A percentile compares a stretch with the other conserved stretches of the same genome.
phyloP scores from a whole-genome alignment of 1,140 invertebrate genomes.

The Camponotus vicinus region DNA sequence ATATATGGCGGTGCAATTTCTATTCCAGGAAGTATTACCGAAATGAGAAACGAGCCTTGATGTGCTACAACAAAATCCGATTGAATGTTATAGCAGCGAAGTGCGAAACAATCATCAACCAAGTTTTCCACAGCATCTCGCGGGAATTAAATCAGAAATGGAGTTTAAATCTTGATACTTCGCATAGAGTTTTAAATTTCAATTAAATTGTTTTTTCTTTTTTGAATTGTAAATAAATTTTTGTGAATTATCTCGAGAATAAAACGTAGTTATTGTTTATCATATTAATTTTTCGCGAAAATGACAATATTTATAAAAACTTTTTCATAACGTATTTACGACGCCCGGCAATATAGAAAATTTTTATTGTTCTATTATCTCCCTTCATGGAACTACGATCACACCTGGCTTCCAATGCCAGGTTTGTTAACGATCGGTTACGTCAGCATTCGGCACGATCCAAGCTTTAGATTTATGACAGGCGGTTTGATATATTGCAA shows the following conservation, averaged over 20 bases:
- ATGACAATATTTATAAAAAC: neutral
- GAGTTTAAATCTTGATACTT: conserved; percentile 21
- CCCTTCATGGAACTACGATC: neutral
- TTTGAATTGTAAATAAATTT: neutral
- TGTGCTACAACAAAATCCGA: conserved; percentile 32
- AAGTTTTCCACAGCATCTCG: neutral
- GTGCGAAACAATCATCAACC: conserved; percentile 32
- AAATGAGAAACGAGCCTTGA: conserved; percentile 53
- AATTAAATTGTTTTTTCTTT: neutral
- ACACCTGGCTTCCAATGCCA: conserved; percentile 62
- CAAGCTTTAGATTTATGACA: conserved; percentile 71
- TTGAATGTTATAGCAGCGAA: conserved; percentile 8
- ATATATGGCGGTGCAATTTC: conserved; percentile 52
- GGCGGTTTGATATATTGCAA: conserved; percentile 74
- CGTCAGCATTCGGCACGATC: conserved; percentile 54
- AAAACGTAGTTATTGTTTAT: neutral
- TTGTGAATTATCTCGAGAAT: neutral
- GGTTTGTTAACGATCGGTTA: conserved; percentile 69
- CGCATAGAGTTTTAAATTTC: neutral
- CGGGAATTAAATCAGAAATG: conserved; percentile 20
- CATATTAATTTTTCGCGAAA: conserved; percentile 1
- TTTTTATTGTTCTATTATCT: neutral
- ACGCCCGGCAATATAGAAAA: neutral
- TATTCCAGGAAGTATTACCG: conserved; percentile 34
- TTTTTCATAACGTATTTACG: neutral